phyloP scores from a whole-genome alignment of 1,140 invertebrate species.

The Drosophila seguyi region DNA sequence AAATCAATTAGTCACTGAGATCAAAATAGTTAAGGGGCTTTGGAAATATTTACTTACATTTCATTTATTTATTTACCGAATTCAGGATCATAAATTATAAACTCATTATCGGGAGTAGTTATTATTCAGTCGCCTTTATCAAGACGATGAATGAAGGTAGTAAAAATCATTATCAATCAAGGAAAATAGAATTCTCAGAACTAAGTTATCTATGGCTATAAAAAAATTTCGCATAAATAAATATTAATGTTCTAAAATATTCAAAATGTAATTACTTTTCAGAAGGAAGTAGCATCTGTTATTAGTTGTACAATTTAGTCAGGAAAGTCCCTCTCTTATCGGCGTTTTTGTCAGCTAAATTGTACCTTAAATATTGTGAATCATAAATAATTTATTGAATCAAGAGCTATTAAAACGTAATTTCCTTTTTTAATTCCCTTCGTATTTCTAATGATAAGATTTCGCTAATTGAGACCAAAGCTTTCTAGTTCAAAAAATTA shows the following conservation, averaged over 20 bases:
- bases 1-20: constrained; percentile 3
- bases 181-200: not conserved
- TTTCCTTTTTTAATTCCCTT: not conserved
- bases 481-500: not conserved
- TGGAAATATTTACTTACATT: not conserved
- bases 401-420: not conserved
- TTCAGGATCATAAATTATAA: not conserved
- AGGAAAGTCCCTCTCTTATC: not conserved
- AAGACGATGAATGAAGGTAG: not conserved
- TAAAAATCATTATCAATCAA: not conserved
- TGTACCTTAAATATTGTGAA: not conserved
- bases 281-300: too few species aligned
- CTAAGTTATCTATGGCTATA: not conserved
- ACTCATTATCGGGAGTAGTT: not conserved
- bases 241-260: not conserved
- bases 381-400: not conserved
- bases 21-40: not conserved
- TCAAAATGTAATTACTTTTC: not conserved
- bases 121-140: constrained; percentile 1
- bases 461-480: not conserved
- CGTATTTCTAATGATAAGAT: not conserved
- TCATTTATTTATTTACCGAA: too few species aligned
- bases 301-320: too few species aligned
- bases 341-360: not conserved
- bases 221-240: not conserved